Evolutionary conservation across 1,140 invertebrate genomes (phyloP), one percentile per base, ranked within the genome.

Genomic region (Cardiocondyla obscurior): DNA sequence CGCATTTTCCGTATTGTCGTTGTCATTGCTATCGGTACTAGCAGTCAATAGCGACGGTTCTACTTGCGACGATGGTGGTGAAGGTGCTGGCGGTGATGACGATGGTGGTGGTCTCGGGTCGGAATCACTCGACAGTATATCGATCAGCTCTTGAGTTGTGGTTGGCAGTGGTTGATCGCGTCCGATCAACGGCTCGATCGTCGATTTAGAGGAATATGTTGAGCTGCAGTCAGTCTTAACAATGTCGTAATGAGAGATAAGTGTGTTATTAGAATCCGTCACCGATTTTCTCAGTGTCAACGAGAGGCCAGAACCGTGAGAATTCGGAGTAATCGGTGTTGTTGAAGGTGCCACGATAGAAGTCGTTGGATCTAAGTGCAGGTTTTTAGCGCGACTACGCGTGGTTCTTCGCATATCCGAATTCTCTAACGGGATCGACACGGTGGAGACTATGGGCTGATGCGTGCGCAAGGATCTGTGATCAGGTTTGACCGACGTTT

Each of bases 171-270:
- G 90, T 60, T 94, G 91, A 73, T 93, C 91, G 14, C 90, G 91
- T 1, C 92, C 91, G 19, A 92, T 92, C 39, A 91, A 76, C 8
- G 91, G 92, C 70, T 94, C 92, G 25, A 91, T 88, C n/a, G 85
- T 67, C n/a, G 89, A 76, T 60, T 93, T 93, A 12, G 88, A 86
- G 28, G 81, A 64, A 22, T 86, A 90, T 1, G 62, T 88, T 44
- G 92, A 85, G 76, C 89, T 88, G 76, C 90, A 90, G 65, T 94
- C 93, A 92, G 93, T 93, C 92, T 94, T 94, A 79, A 94, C 94
- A 88, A 94, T 94, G 76, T 95, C 95, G 55, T 95, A 94, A 88
- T 95, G 95, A 83, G 95, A 95, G 85, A 95, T 95, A 33, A 94
- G 94, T 19, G 95, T 94, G 85, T 96, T 94, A 82, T 94, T 94